Evolutionary conservation across 2,888 invertebrate genomes (phyloP).

Genomic region (Sinotaia quadrata): DNA sequence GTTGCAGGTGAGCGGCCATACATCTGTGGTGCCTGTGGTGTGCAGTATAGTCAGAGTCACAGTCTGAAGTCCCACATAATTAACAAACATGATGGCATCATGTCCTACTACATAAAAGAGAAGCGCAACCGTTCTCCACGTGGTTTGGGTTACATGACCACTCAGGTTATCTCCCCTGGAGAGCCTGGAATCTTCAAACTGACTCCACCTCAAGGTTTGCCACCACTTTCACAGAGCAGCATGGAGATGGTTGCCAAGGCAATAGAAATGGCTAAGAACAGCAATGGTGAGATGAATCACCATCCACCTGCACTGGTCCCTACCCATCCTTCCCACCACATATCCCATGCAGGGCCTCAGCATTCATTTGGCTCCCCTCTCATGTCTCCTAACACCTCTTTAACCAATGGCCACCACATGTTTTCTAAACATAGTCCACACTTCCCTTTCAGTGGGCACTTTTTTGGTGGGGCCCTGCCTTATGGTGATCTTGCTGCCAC

Average conservation of each 20-base stretch:
- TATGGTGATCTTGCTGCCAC: slow-evolving; percentile 31
- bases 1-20: slow-evolving; percentile 69
- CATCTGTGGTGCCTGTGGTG: slow-evolving; percentile 71
- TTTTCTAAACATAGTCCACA: slow-evolving; percentile 52
- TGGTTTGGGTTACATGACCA: slow-evolving; percentile 62
- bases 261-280: slow-evolving; percentile 37
- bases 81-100: slow-evolving; percentile 71
- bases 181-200: slow-evolving; percentile 57
- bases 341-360: slow-evolving; percentile 21
- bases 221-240: slow-evolving; percentile 38
- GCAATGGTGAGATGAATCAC: slow-evolving; percentile 6
- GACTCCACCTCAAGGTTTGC: slow-evolving; percentile 50
- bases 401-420: slow-evolving; percentile 13
- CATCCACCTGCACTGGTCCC: slow-evolving; percentile 33
- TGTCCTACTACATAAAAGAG: slow-evolving; percentile 72
- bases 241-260: slow-evolving; percentile 37
- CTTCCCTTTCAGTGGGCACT: slow-evolving; percentile 54
- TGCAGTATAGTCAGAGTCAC: slow-evolving; percentile 72
- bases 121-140: slow-evolving; percentile 65
- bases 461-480: slow-evolving; percentile 33
- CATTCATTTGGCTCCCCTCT: slow-evolving; percentile 42
- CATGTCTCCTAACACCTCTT: slow-evolving; percentile 44
- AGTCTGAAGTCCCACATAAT: slow-evolving; percentile 72
- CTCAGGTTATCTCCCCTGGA: slow-evolving; percentile 47
- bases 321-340: slow-evolving; percentile 23